Evolutionary conservation across 2,888 invertebrate species (phyloP).

Genomic region (Crioceris asparagi): DNA sequence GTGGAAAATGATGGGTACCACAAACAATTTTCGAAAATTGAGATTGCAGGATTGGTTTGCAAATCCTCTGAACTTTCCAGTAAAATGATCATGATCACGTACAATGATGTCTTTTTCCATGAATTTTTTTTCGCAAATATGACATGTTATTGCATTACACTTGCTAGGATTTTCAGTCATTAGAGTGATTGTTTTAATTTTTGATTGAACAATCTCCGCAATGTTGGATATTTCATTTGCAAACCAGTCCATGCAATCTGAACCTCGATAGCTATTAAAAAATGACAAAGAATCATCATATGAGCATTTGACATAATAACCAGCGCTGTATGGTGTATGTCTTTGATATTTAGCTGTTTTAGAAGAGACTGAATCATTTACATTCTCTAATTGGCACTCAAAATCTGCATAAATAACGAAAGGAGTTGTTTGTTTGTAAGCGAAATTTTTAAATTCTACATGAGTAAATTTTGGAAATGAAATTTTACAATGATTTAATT

Average conservation of each 20-base stretch:
- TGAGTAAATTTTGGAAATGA: slow-evolving; percentile 10
- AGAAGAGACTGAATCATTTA: background rate
- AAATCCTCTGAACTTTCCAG: slow-evolving; percentile 22
- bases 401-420: slow-evolving; percentile 19
- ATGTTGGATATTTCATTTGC: slow-evolving; percentile 13
- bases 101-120: slow-evolving; percentile 15
- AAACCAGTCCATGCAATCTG: slow-evolving; percentile 21
- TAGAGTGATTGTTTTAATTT: slow-evolving; percentile 14
- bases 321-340: slow-evolving; percentile 15
- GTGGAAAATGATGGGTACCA: slow-evolving; percentile 28
- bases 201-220: slow-evolving; percentile 10
- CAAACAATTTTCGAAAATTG: slow-evolving; percentile 21
- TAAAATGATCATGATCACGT: slow-evolving; percentile 25
- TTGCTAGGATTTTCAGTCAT: slow-evolving; percentile 6
- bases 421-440: too few relatives aligned
- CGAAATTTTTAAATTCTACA: slow-evolving; percentile 10
- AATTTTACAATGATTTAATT: slow-evolving; percentile 10
- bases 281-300: slow-evolving; percentile 19
- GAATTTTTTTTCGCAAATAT: slow-evolving; percentile 19
- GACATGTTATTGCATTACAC: slow-evolving; percentile 11
- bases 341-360: slow-evolving; percentile 6
- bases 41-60: slow-evolving; percentile 28
- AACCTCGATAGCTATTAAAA: slow-evolving; percentile 15
- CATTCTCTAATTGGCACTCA: slow-evolving; percentile 8
- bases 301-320: slow-evolving; percentile 21